Base-by-base conservation (phyloP, 2,113 vertebrate genomes). In the Hylia prasina region DNA sequence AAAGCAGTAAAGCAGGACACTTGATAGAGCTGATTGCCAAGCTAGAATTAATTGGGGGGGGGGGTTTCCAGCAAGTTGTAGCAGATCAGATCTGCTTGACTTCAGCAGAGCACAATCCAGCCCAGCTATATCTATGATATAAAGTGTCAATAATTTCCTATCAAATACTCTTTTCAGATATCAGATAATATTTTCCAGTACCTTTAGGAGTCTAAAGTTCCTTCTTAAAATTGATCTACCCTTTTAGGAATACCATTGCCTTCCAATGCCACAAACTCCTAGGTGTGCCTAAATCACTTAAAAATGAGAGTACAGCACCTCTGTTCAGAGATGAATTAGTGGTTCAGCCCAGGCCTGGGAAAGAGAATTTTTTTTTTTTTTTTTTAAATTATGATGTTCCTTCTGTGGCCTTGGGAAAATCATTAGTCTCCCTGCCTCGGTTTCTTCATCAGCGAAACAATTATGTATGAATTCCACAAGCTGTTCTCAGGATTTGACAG, bases 391-490 rank as follows among this genome's bases (percentile, higher is more conserved):
- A 93, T 93, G 68, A 92, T 96, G 71, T 93, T 97, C 96, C 76
- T 87, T 94, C 94, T 92, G 93, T 92, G 94, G 89, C 89, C 87
- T 97, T 96, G 83, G 94, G 94, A 96, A 94, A 95, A 93, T 94
- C 94, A 97, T 94, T 92, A 96, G 87, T 87, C 73, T 95, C 81
- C 70, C 70, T 95, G 76, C 91, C 91, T 96, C 0, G 20, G 71
- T 96, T 96, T 97, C 94, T 94, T 97, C 95, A 95, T 96, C 96
- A 96, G 94, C 87, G 93, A 96, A 96, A 97, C 86, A 95, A 97
- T 97, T 97, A 97, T 96, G 95, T 94, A 97, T 97, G 89, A 97
- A 95, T 96, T 97, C 94, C 94, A 95, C 93, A 97, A 96, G 95
- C 93, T 96, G 95, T 96, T 97, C 93, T 96, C 96, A 95, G 91